Percentiles rank a stretch among this genome's conserved stretches.
Conservation (phyloP, 2,888 invertebrate species). For the Penaeus monodon region DNA sequence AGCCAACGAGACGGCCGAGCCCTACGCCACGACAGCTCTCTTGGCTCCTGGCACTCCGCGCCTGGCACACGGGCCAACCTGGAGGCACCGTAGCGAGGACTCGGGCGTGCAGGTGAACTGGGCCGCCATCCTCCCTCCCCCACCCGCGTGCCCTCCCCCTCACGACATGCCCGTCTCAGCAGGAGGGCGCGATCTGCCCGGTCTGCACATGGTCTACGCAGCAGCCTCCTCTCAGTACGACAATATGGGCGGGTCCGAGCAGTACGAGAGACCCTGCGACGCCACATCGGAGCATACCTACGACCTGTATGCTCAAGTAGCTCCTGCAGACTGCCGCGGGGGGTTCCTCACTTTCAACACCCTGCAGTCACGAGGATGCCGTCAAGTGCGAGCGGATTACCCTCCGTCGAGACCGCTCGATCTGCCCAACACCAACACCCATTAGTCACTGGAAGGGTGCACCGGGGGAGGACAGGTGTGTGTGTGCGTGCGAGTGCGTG, state of each 20-base stretch:
- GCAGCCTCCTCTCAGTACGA: constrained; percentile 41
- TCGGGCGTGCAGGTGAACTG: constrained; percentile 56
- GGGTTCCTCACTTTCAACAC: constrained; percentile 53
- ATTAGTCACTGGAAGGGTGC: background rate
- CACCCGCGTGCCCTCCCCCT: constrained; percentile 52
- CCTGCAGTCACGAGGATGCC: constrained; percentile 26
- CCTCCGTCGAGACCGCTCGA: constrained; percentile 9
- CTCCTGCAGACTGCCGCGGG: constrained; percentile 8
- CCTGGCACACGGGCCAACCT: constrained; percentile 19
- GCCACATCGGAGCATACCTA: constrained; percentile 62
- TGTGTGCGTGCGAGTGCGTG: background rate
- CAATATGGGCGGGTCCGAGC: constrained; percentile 44
- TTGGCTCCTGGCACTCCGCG: constrained; percentile 40
- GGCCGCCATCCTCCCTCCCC: constrained; percentile 46
- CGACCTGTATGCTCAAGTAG: constrained; percentile 51
- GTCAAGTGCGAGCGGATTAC: constrained; percentile 15
- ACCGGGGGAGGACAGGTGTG: background rate
- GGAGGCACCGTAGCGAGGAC: constrained; percentile 44
- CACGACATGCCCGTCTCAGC: constrained; percentile 35
- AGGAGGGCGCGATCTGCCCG: background rate
- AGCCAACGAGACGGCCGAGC: constrained; percentile 34
- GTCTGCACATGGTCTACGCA: no score
- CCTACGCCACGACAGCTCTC: constrained; percentile 49
- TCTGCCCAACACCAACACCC: constrained; percentile 34
- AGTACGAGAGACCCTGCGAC: constrained; percentile 55